These are phyloP conservation scores for Phyllotis vaccarum DNA, from an alignment of 2,797 vertebrate genomes.

Conservation along the genomic window DNA sequence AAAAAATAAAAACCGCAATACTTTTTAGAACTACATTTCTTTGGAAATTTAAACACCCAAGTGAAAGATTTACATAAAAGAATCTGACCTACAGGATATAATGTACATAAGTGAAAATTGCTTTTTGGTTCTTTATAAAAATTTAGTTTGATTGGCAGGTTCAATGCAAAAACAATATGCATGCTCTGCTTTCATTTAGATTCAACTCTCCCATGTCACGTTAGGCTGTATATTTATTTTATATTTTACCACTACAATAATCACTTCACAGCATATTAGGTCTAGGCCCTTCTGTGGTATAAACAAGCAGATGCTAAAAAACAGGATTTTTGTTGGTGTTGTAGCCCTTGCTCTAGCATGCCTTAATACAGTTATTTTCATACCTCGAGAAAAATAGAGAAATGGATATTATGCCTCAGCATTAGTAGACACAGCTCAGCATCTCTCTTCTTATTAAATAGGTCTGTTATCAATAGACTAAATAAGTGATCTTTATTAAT, in stretches of 20 bases:
- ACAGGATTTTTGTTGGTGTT: slow-evolving; percentile 53
- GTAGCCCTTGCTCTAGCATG: slow-evolving; percentile 68
- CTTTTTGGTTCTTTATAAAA: slow-evolving; percentile 85
- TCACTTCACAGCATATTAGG: slow-evolving; percentile 76
- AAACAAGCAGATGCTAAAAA: slow-evolving; percentile 68
- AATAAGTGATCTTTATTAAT: slow-evolving; percentile 24
- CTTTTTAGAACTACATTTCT: slow-evolving; percentile 86
- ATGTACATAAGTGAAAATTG: slow-evolving; percentile 86
- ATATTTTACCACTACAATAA: slow-evolving; percentile 82
- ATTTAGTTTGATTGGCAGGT: slow-evolving; percentile 86
- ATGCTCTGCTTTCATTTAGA: slow-evolving; percentile 85
- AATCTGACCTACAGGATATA: slow-evolving; percentile 86
- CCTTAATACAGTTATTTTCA: background rate
- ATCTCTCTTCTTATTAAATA: background rate
- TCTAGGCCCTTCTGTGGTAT: slow-evolving; percentile 65
- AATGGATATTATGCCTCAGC: background rate
- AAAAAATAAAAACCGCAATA: slow-evolving; percentile 86
- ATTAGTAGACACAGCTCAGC: background rate
- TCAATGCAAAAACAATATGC: slow-evolving; percentile 85
- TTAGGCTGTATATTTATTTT: slow-evolving; percentile 81
- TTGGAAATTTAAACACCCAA: slow-evolving; percentile 87
- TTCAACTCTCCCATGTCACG: slow-evolving; percentile 78
- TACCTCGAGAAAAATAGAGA: slow-evolving; percentile 29
- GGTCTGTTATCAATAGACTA: background rate
- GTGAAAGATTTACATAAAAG: slow-evolving; percentile 88